These are phyloP conservation scores for Ornithoptera alexandrae DNA, from an alignment of 2,888 invertebrate species.

Conservation along the genomic window DNA sequence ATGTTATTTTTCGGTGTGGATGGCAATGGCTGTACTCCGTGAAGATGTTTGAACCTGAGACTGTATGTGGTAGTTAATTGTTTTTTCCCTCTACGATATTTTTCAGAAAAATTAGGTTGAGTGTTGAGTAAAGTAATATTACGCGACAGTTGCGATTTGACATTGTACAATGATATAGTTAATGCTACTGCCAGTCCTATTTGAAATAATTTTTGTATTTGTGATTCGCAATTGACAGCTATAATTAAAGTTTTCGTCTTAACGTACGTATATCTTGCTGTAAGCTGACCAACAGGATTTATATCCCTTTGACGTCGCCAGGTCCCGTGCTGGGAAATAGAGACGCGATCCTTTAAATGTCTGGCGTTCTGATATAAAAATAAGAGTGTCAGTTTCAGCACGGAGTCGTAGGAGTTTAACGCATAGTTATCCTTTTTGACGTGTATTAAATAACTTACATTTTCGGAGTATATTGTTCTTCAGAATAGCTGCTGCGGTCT, in stretches of 20 bases:
- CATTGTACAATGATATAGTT: too few species aligned
- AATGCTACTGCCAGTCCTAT: too few species aligned
- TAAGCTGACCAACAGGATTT: conserved; percentile 32
- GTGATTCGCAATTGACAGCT: neutral
- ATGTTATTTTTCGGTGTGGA: too few species aligned
- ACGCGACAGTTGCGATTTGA: too few species aligned
- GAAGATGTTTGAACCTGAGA: too few species aligned
- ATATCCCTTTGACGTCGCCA: neutral
- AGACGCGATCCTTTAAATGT: conserved; percentile 25
- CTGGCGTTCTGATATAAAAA: neutral
- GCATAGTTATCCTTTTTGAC: neutral
- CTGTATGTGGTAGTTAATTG: too few species aligned
- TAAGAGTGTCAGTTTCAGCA: neutral
- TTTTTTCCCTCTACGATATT: too few species aligned
- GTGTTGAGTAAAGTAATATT: too few species aligned
- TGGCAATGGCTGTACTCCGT: too few species aligned
- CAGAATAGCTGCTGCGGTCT: conserved; percentile 19
- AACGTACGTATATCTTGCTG: conserved; percentile 24
- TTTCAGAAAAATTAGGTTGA: too few species aligned
- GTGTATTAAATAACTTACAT: conserved; percentile 11
- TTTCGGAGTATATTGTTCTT: conserved; percentile 31
- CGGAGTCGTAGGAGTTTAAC: neutral
- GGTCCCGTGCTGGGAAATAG: conserved; percentile 25
- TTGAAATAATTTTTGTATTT: too few species aligned
- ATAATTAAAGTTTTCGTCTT: conserved; percentile 28